phyloP scores from a whole-genome alignment of 2,797 vertebrate genomes.

The Catharus ustulatus region DNA sequence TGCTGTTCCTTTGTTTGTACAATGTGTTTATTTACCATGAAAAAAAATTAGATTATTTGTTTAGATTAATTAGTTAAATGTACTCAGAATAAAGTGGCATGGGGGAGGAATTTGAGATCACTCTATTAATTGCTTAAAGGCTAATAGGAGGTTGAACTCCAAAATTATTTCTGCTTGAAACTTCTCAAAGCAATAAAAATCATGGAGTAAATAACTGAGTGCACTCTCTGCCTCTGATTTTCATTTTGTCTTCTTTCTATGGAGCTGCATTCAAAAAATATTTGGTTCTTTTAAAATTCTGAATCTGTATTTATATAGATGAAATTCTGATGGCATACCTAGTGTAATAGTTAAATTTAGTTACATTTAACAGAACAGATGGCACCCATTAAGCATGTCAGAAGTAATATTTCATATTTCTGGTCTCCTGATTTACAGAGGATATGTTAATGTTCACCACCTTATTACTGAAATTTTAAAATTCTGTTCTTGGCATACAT shows the following conservation, averaged over 20 bases:
- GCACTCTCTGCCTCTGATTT: not conserved
- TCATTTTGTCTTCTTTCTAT: not conserved
- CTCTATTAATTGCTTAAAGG: not conserved
- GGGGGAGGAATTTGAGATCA: not conserved
- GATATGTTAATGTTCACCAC: not conserved
- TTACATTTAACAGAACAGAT: not conserved
- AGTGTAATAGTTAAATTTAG: not conserved
- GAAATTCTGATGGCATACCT: not conserved
- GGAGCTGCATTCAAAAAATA: not conserved
- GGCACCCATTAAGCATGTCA: not conserved
- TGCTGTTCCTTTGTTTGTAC: not conserved
- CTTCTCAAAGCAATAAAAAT: not conserved
- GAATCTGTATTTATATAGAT: not conserved
- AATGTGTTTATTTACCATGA: not conserved
- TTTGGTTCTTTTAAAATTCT: not conserved
- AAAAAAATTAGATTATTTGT: not conserved
- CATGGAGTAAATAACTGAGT: not conserved
- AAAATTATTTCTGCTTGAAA: not conserved
- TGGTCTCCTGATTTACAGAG: not conserved
- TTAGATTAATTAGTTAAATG: not conserved
- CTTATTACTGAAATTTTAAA: not conserved
- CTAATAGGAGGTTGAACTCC: not conserved
- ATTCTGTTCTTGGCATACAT: not conserved
- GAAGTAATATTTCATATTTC: not conserved
- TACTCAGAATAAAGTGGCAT: not conserved